Evolutionary conservation across 2,113 vertebrate genomes (phyloP), one percentile per base, ranked within the genome.

Genomic region (Indicator indicator): DNA sequence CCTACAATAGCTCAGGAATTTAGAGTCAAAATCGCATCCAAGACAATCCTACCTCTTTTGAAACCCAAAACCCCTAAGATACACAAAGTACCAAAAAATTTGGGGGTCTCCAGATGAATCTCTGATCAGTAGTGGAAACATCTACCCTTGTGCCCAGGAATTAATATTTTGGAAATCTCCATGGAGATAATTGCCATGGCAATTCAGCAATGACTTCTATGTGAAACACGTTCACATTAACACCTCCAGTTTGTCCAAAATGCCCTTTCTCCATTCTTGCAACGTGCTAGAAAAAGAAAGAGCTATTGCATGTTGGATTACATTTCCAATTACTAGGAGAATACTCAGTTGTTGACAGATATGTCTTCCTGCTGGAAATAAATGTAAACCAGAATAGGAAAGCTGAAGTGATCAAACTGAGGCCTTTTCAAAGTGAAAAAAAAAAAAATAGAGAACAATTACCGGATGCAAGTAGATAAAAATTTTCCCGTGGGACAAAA

Each of bases 391-490:
- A 86, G 76, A 27, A 32, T 40, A 93, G 83, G 76, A 89, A 91
- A 84, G 40, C 76, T 72, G 75, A 88, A 40, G 58, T 83, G 73
- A 84, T 78, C 69, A 79, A 72, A 23, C 15, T 42, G 58, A 55
- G 62, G 42, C 46, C 48, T 86, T 75, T 64, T n/a, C 7, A 4
- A 81, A 81, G 64, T 69, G 68, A 86, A 93, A 90, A 94, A 50
- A 48, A 20, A 1, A 83, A 93, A 89, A 94, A 50, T 36, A 36
- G 1, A 85, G 50, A 91, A 95, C 91, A 89, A 94, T 96, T 85
- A 32, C 82, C 4, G 86, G 96, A 94, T 84, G 65, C 58, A 69
- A 78, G 55, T 13, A 74, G 83, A 91, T 88, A 83, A 64, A 74
- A n/a, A 68, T 62, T 54, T 80, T 52, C 87, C 65, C 44, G 1